These are phyloP conservation scores for Rhinichthys osculus DNA, from an alignment of 2,797 vertebrate genomes.

Conservation along the genomic window DNA sequence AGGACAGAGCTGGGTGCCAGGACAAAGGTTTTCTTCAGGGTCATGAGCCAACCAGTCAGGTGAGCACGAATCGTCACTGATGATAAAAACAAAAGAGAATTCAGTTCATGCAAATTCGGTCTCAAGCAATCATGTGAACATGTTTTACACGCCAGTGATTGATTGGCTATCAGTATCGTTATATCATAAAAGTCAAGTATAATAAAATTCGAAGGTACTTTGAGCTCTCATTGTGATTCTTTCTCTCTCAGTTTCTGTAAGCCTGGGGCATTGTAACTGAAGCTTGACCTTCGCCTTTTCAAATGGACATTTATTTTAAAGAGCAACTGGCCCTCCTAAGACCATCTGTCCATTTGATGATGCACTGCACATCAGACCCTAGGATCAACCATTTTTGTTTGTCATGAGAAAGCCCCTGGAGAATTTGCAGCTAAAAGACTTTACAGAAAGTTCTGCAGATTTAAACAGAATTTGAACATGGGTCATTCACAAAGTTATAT, in stretches of 20 bases:
- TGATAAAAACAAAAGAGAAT: constrained; percentile 23
- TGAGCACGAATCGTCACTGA: constrained; percentile 95
- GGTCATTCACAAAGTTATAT: constrained; percentile 1
- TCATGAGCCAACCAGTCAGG: constrained; percentile 99
- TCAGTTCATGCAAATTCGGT: neutral
- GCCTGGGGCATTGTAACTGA: neutral
- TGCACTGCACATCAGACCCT: neutral
- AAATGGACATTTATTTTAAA: constrained; percentile 30
- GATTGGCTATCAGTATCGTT: neutral
- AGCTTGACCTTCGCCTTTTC: constrained; percentile 7
- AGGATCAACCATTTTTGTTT: neutral
- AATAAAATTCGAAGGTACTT: neutral
- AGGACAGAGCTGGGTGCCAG: constrained; percentile 97
- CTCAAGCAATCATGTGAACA: neutral
- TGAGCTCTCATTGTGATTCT: neutral
- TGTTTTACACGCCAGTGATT: neutral
- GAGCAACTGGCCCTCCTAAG: neutral
- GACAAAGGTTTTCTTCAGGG: constrained; percentile 98
- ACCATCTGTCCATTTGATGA: constrained; percentile 19
- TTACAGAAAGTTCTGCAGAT: neutral
- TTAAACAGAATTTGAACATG: neutral
- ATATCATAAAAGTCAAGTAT: neutral
- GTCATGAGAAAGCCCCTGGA: neutral
- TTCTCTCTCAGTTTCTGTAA: neutral
- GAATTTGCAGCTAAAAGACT: neutral